These are phyloP conservation scores for Drosophila takahashii DNA, from an alignment of 1,140 invertebrate genomes.

Conservation along the genomic window DNA sequence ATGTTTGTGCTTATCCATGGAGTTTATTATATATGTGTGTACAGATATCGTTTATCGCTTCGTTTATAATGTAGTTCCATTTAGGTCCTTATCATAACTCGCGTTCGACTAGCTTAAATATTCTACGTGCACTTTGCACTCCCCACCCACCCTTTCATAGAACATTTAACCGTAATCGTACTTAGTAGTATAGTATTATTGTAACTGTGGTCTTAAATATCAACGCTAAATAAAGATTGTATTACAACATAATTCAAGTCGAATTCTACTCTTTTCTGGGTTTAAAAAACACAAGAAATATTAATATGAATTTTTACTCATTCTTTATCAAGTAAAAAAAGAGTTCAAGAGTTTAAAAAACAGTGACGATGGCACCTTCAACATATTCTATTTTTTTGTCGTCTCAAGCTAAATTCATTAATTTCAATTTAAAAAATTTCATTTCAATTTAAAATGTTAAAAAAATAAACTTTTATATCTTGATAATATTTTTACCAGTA, in stretches of 20 bases:
- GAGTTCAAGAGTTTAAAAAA: no score
- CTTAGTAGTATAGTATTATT: conserved; percentile 45
- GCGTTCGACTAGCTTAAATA: conserved; percentile 63
- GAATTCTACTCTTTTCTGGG: neutral
- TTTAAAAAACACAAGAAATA: no score
- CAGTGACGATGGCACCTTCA: no score
- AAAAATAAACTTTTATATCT: neutral
- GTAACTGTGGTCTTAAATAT: conserved; percentile 36
- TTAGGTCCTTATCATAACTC: conserved; percentile 22
- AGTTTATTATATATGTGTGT: conserved; percentile 21
- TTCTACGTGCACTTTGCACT: conserved; percentile 28
- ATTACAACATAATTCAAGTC: conserved; percentile 3
- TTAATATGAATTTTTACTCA: no score
- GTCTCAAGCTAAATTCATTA: neutral
- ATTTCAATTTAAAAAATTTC: no score
- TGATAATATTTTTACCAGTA: no score
- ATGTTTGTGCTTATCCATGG: conserved; percentile 25
- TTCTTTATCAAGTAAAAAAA: no score
- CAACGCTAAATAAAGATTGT: conserved; percentile 47
- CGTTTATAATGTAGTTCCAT: conserved; percentile 22
- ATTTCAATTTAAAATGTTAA: no score
- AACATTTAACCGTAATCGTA: conserved; percentile 56
- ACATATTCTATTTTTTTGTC: no score
- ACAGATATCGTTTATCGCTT: conserved; percentile 52
- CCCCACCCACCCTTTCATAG: conserved; percentile 40